phyloP scores from a whole-genome alignment of 2,113 vertebrate species.

The Rhynchopsitta pachyrhyncha region DNA sequence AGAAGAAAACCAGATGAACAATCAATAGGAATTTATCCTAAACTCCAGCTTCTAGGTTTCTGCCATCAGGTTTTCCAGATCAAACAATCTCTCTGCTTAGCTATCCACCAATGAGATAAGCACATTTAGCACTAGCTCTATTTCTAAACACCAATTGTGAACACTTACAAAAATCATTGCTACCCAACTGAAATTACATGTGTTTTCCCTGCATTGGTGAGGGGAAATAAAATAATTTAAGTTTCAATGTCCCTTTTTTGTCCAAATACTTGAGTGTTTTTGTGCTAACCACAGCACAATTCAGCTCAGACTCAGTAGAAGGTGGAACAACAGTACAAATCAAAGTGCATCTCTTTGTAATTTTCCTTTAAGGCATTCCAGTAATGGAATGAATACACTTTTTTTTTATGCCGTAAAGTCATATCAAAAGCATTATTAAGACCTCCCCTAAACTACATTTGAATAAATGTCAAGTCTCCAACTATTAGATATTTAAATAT shows the following conservation, averaged over 20 bases:
- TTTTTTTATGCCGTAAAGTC: not conserved
- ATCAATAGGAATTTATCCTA: not conserved
- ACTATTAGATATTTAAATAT: constrained; percentile 56
- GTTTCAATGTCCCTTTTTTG: not conserved
- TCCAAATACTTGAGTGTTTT: not conserved
- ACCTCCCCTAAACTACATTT: not conserved
- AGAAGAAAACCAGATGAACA: not conserved
- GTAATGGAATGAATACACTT: not conserved
- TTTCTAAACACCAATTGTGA: not conserved
- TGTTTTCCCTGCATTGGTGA: not conserved
- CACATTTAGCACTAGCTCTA: not conserved
- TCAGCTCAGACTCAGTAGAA: not conserved
- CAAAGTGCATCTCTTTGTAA: not conserved
- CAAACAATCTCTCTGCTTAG: not conserved
- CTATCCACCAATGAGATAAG: not conserved
- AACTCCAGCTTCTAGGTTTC: not conserved
- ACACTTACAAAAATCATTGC: not conserved
- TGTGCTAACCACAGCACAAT: not conserved
- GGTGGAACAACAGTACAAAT: not conserved
- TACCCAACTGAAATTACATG: not conserved
- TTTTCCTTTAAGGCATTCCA: not conserved
- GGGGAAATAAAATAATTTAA: not conserved
- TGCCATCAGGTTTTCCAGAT: not conserved
- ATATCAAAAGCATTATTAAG: constrained; percentile 14
- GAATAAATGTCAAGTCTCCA: constrained; percentile 28